Evolutionary conservation across 92 coral and sea anemone species (phyloP), one percentile per base, ranked within the genome.

Genomic region (Virgularia gustaviana): DNA sequence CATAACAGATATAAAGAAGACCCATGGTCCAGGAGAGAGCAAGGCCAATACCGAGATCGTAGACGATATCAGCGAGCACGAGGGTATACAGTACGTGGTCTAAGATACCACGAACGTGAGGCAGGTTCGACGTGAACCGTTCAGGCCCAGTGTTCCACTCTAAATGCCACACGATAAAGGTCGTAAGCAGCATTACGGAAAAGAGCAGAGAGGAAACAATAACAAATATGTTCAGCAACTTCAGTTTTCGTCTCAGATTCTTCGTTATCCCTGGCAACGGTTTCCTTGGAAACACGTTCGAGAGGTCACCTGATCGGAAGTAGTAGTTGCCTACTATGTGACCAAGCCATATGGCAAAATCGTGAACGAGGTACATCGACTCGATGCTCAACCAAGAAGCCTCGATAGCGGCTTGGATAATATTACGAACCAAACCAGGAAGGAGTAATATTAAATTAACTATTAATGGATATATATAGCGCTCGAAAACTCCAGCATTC

Each of bases 11-110:
- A 42, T 65, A 65, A 7, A 65, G 38, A 0, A 65, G 56, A 2
- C 19, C 35, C 51, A 65, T 39, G 0, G 72, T 65, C 72, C 72
- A 65, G 72, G 37, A 30, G 6, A 65, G 30, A 2, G 72, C 72
- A 2, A 65, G 42, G 11, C 56, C 72, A 2, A 65, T 20, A 9
- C 72, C 56, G 47, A 65, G 72, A 10, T 65, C 30, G n/a, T 65
- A 65, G 18, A 65, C 3, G 7, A 65, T 65, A 8, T 53, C 4
- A 0, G 44, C 1, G 24, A 44, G 44, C 28, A 65, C 36, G 1
- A 42, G 15, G 16, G 54, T 37, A 16, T 41, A 65, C 18, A 65
- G 29, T 2, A 65, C 6, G 15, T 65, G 56, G 30, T 42, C 72
- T 6, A 27, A 4, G 1, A 39, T 45, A 3, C 72, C 72, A 11